Evolutionary conservation across 53 echinoderm and acorn worm species (phyloP).

Genomic region (Paelopatides confundens): DNA sequence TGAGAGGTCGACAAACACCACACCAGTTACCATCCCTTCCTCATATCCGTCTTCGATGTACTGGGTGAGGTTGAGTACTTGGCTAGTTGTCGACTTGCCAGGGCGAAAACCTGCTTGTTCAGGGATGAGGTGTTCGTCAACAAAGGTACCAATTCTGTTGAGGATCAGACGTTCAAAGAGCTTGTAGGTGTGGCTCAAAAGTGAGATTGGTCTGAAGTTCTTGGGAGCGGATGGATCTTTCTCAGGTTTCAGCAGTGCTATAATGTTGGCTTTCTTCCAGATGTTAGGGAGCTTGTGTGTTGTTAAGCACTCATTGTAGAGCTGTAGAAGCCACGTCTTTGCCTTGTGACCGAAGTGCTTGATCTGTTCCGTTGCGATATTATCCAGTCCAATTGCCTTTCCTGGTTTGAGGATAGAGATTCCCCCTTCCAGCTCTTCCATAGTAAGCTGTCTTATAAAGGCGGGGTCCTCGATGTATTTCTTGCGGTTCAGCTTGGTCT

Average conservation of each 20-base stretch:
- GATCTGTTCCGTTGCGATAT: conserved; percentile 58
- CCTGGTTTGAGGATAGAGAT: conserved; percentile 51
- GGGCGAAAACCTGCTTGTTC: conserved; percentile 75
- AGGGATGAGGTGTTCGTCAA: conserved; percentile 65
- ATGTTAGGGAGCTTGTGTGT: conserved; percentile 60
- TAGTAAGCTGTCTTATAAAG: conserved; percentile 26
- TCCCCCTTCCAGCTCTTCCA: conserved; percentile 55
- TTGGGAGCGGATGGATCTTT: conserved; percentile 65
- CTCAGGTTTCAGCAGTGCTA: conserved; percentile 62
- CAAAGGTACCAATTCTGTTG: conserved; percentile 54
- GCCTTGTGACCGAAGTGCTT: conserved; percentile 49
- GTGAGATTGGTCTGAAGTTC: conserved; percentile 74
- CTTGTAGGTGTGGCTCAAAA: conserved; percentile 69
- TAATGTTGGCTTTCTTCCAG: conserved; percentile 68
- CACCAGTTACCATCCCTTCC: conserved; percentile 49
- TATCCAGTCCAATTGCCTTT: conserved; percentile 63
- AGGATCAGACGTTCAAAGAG: conserved; percentile 70
- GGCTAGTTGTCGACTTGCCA: conserved; percentile 59
- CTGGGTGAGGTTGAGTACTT: conserved; percentile 72
- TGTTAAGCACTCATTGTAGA: conserved; percentile 51
- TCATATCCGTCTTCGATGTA: conserved; percentile 74
- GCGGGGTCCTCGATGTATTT: conserved; percentile 54
- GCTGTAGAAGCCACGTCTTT: conserved; percentile 27
- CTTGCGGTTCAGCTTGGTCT: conserved; percentile 48
- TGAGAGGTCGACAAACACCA: no score